Evolutionary conservation across 1,140 invertebrate genomes (phyloP).

Genomic region (Eulimnadia texana): DNA sequence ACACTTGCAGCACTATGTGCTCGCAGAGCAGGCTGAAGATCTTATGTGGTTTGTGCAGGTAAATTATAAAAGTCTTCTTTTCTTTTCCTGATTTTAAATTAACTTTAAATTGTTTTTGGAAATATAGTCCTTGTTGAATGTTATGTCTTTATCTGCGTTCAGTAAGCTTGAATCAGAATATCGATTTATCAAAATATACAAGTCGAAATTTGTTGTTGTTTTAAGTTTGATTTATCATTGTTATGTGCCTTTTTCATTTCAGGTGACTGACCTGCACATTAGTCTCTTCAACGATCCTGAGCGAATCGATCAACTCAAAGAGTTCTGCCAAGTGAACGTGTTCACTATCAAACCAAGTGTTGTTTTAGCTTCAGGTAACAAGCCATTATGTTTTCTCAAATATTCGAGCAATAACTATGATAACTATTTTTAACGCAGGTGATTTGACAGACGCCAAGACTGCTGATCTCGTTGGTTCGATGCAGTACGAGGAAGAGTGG

Average conservation of each 20-base stretch:
- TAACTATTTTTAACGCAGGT: slow-evolving; percentile 33
- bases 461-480: slow-evolving; percentile 58
- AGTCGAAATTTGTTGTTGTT: no score
- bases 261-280: slow-evolving; percentile 81
- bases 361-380: slow-evolving; percentile 60
- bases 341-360: slow-evolving; percentile 57
- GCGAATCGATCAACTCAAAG: slow-evolving; percentile 57
- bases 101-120: no score
- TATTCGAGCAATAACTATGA: not conserved
- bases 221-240: slow-evolving; percentile 20
- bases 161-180: no score
- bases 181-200: no score
- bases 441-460: slow-evolving; percentile 83
- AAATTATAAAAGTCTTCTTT: no score
- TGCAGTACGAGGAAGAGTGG: slow-evolving; percentile 75
- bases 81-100: no score
- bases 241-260: slow-evolving; percentile 19
- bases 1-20: not conserved
- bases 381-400: not conserved
- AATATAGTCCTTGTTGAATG: no score
- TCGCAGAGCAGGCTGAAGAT: not conserved
- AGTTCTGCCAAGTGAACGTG: slow-evolving; percentile 64
- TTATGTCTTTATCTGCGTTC: no score
- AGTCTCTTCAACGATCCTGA: slow-evolving; percentile 63
- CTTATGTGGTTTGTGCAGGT: not conserved